These are phyloP conservation scores for Neosalanx taihuensis DNA, from an alignment of 2,797 vertebrate species.

Conservation along the genomic window DNA sequence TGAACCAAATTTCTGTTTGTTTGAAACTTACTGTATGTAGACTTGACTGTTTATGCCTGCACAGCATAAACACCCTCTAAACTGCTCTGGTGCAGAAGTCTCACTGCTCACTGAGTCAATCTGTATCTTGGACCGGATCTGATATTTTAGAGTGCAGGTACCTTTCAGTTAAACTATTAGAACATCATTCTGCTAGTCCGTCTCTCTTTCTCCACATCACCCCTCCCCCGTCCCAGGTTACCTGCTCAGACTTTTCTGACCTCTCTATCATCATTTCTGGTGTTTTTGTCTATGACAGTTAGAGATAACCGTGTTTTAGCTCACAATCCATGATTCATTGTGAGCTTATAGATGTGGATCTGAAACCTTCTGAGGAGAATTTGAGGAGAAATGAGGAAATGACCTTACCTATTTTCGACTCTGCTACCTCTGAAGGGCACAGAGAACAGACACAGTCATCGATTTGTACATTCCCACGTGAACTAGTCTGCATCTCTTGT, in stretches of 20 bases:
- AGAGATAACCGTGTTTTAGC: background rate
- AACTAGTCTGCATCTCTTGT: slow-evolving; percentile 26
- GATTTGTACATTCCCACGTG: slow-evolving; percentile 22
- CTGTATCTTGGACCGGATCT: no score
- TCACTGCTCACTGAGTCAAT: no score
- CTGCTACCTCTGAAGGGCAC: slow-evolving; percentile 20
- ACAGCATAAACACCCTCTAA: no score
- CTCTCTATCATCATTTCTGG: background rate
- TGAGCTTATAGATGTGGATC: slow-evolving; percentile 14
- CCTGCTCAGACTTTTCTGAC: no score
- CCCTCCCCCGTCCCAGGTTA: no score
- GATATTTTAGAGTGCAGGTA: background rate
- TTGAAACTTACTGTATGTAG: no score
- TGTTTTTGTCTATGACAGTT: background rate
- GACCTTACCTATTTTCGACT: slow-evolving; percentile 40
- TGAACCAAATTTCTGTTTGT: slow-evolving; percentile 1
- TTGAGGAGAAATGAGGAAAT: slow-evolving; percentile 28
- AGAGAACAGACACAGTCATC: slow-evolving; percentile 28
- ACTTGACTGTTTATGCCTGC: no score
- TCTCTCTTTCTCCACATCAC: background rate
- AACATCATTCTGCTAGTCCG: background rate
- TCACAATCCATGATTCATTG: slow-evolving; percentile 5
- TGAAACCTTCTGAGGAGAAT: slow-evolving; percentile 4
- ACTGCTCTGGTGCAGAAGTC: no score
- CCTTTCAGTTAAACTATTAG: background rate